These are phyloP conservation scores for Rhegmatorhina hoffmannsi DNA, from an alignment of 2,113 vertebrate genomes.

Conservation along the genomic window DNA sequence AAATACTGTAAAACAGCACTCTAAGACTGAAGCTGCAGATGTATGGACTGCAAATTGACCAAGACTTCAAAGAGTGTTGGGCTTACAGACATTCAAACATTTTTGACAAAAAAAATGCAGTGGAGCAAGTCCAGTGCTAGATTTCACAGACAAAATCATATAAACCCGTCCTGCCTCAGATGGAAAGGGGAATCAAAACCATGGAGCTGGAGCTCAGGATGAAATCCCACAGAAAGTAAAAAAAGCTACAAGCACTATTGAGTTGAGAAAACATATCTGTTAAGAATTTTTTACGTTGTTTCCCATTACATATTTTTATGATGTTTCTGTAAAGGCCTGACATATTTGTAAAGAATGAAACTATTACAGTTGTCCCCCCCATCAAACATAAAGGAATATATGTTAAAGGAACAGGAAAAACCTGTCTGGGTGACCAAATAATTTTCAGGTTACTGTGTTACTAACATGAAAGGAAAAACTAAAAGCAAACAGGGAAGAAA, in stretches of 20 bases:
- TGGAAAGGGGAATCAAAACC: not conserved
- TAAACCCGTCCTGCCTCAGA: not conserved
- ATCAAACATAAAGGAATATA: not conserved
- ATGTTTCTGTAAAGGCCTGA: not conserved
- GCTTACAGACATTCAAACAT: not conserved
- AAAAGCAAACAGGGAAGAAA: rapidly evolving
- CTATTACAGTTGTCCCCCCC: not conserved
- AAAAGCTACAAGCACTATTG: not conserved
- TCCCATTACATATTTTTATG: not conserved
- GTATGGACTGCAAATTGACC: not conserved
- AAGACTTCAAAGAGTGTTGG: not conserved
- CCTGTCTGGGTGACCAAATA: not conserved
- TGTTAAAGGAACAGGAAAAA: not conserved
- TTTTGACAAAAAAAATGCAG: not conserved
- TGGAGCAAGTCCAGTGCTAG: not conserved
- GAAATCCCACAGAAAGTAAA: not conserved
- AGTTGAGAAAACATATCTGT: not conserved
- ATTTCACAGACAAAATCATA: slow-evolving; percentile 25
- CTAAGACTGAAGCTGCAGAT: not conserved
- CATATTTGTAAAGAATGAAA: not conserved
- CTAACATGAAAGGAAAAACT: not conserved
- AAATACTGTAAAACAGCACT: not conserved
- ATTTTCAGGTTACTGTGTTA: not conserved
- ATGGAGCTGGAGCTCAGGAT: not conserved
- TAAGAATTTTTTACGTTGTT: not conserved